phyloP scores from a whole-genome alignment of 30 jellyfish, hydroid and myxozoan genomes.

The Nemopilema nomurai region DNA sequence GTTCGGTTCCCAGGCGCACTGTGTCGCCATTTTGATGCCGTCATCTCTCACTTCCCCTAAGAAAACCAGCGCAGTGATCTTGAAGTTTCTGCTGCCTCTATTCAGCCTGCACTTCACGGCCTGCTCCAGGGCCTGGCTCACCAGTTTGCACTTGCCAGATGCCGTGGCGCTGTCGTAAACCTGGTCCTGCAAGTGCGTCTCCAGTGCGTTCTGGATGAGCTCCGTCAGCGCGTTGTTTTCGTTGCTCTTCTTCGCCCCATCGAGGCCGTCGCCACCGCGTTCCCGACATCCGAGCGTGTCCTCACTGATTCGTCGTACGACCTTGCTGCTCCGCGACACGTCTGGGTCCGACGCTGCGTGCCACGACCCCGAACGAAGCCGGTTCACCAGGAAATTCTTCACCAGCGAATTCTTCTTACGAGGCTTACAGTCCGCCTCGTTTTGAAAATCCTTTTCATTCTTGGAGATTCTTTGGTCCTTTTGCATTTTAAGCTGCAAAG shows the following conservation, averaged over 20 bases:
- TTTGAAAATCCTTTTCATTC: background rate
- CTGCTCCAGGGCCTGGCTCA: constrained; percentile 68
- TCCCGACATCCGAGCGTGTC: background rate
- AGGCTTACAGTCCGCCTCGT: constrained; percentile 9
- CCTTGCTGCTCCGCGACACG: background rate
- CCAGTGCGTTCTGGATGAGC: constrained; percentile 46
- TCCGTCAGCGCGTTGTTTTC: constrained; percentile 29
- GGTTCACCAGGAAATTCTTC: constrained; percentile 42
- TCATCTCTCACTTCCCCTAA: constrained; percentile 80
- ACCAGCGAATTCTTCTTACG: constrained; percentile 44
- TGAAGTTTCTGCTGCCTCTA: constrained; percentile 37
- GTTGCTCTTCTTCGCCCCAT: background rate
- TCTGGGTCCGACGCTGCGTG: constrained; percentile 57
- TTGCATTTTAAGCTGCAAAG: background rate
- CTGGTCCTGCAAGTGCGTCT: constrained; percentile 48
- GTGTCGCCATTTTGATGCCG: constrained; percentile 93
- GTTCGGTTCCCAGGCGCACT: constrained; percentile 83
- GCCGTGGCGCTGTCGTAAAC: constrained; percentile 62
- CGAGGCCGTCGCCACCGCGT: background rate
- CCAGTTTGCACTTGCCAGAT: constrained; percentile 70
- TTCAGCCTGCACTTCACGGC: constrained; percentile 63
- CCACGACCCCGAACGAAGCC: constrained; percentile 71
- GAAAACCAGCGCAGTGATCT: constrained; percentile 73
- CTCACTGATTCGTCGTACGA: constrained; percentile 16
- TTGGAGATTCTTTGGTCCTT: constrained; percentile 8